phyloP scores from a whole-genome alignment of 2,888 invertebrate species.

The Danaus chrysippus region DNA sequence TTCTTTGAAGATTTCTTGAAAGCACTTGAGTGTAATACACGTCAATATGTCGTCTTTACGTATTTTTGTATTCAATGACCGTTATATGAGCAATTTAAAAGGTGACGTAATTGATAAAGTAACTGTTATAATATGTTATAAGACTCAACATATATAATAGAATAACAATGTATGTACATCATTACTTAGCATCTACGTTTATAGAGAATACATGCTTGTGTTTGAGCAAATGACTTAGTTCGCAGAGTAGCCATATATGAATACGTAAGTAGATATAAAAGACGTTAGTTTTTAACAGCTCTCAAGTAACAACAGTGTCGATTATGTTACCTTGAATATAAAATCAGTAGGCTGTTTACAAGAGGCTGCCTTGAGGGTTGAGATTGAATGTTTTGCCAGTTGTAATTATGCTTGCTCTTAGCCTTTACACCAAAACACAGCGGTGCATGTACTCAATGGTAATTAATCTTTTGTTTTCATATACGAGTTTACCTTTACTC shows the following conservation, averaged over 20 bases:
- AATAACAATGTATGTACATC: background rate
- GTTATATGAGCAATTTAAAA: conserved; percentile 8
- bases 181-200: too few relatives aligned
- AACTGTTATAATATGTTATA: background rate
- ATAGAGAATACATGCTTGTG: too few relatives aligned
- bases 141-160: background rate
- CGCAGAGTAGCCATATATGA: background rate
- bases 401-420: conserved; percentile 4
- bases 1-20: conserved; percentile 36
- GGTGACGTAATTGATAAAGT: background rate
- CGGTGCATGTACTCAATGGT: background rate
- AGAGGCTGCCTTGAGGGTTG: conserved; percentile 1
- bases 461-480: conserved; percentile 4
- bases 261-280: background rate
- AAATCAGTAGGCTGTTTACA: conserved; percentile 5
- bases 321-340: conserved; percentile 6
- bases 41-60: conserved; percentile 19
- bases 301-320: conserved; percentile 3
- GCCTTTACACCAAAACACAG: conserved; percentile 1
- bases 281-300: conserved; percentile 6
- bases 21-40: conserved; percentile 29
- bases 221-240: too few relatives aligned
- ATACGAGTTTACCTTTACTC: conserved; percentile 6
- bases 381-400: conserved; percentile 4
- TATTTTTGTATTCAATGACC: conserved; percentile 19